Percentiles rank a stretch among this genome's conserved stretches.
Conservation (phyloP, 1,140 invertebrate species). For the Macrotrachela quadricornifera region DNA sequence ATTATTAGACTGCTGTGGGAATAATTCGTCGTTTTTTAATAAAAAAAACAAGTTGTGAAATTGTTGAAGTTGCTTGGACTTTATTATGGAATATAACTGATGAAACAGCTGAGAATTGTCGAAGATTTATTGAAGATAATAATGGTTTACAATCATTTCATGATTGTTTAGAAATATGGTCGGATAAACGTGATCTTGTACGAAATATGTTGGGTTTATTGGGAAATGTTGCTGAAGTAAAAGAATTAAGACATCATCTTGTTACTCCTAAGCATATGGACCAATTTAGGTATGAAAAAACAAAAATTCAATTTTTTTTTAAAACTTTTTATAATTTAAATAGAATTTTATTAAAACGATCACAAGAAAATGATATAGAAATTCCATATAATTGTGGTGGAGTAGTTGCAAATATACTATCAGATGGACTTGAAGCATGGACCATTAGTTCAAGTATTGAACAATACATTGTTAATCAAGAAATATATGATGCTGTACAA, state of each 20-base stretch:
- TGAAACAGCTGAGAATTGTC: constrained; percentile 75
- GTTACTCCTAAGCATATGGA: constrained; percentile 61
- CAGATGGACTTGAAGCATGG: constrained; percentile 66
- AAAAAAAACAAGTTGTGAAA: constrained; percentile 61
- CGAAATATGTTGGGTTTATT: constrained; percentile 72
- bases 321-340: constrained; percentile 35
- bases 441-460: constrained; percentile 45
- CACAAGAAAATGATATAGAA: constrained; percentile 55
- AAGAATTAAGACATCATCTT: constrained; percentile 51
- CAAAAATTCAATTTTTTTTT: neutral
- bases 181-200: constrained; percentile 60
- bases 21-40: constrained; percentile 14
- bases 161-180: constrained; percentile 43
- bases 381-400: constrained; percentile 90
- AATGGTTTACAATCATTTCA: constrained; percentile 66
- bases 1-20: neutral
- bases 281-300: constrained; percentile 42
- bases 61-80: constrained; percentile 89
- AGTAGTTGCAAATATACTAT: constrained; percentile 76
- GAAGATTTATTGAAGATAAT: constrained; percentile 54
- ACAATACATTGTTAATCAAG: constrained; percentile 43
- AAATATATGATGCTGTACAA: constrained; percentile 43
- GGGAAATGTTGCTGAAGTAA: constrained; percentile 86
- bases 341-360: constrained; percentile 55
- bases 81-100: constrained; percentile 89